Base-by-base conservation (phyloP, 2,797 vertebrate genomes). In the Rhinichthys osculus region DNA sequence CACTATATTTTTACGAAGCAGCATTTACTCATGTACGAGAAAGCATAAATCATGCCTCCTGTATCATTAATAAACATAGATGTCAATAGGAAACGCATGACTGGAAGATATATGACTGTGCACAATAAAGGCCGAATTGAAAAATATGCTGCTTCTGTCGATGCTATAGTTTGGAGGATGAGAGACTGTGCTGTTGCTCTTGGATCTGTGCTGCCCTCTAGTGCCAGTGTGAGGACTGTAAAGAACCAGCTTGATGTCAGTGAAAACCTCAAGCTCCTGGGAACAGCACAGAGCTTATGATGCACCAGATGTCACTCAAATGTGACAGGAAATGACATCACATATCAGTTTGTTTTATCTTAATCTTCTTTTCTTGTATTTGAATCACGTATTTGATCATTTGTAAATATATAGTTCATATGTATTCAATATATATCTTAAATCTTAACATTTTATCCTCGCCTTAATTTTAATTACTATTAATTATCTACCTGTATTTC, bases 151-250 rank as follows among this genome's bases (percentile, higher is more conserved):
- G 90, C 83, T 88, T 89, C 88, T 83, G 83, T 82, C 82, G 74
- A 35, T 52, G 89, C 88, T 91, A 88, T 84, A 89, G 90, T 77
- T 66, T 62, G 90, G 17, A 59, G 50, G 19, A 50, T 78, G 86
- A 76, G 27, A 42, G 78, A 76, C 4, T 8, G n/a, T 85, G 77
- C 85, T 85, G 88, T 90, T 85, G 91, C 92, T 72, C 87, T 88
- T 95, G 96, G 95, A 96, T 95, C 96, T 95, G 92, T 94, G 95
- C 95, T 98, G 97, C 96, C 96, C 96, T 97, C 97, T 95, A 95
- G 96, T 97, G 97, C 94, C 38, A 38, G 54, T 86, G 70, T 57
- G 42, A 71, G 91, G 78, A 91, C 85, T 91, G 67, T 54, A 10
- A 17, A 40, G 14, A 40, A 30, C 27, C 40, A 77, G 35, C 44